Evolutionary conservation across 1,140 invertebrate genomes (phyloP), one percentile per base, ranked within the genome.

Genomic region (Hetaerina americana): DNA sequence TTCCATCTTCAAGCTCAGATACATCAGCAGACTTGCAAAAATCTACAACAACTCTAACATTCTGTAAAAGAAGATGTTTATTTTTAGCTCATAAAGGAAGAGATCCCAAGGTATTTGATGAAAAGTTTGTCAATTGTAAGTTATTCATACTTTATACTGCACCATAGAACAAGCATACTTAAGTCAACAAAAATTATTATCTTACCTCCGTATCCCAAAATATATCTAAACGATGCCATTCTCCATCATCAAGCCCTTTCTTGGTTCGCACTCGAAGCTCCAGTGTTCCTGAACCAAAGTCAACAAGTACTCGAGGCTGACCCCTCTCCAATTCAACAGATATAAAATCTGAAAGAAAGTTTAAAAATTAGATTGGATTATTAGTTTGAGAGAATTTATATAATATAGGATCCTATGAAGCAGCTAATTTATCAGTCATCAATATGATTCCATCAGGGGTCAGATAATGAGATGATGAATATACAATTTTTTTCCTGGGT

Each of bases 221-320:
- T 71, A 99, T 88, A 81, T 98, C 96, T 68, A 98, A 84, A 73
- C 93, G 85, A 82, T 99, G 96, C 96, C 96, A 99, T 79, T 95
- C 92, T 0, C 95, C 95, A 80, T 98, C 95, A 79, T 94, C 92
- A 40, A 98, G 80, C 0, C 87, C 89, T 77, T 90, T 89, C 76
- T 92, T 91, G 0, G 93, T 92, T 82, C 95, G 93, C 0, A 99
- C 89, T 78, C 90, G 86, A 12, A 98, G 81, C 79, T 96, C 93
- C 72, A 97, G 81, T 0, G 92, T 95, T 68, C 96, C 96, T 0
- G 95, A 95, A 2, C 97, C 97, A 82, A 98, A 97, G 81, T 98
- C 94, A 71, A 99, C 89, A 0, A 97, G 84, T 1, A 99, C 81
- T 72, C 92, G 82, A 0, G 96, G 95, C 79, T 93, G 92, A 22